A percentile compares a stretch with the other conserved stretches of the same genome.
These are phyloP conservation scores for Paralvinella palmiformis DNA, from an alignment of 1,140 invertebrate genomes.

Conservation along the genomic window DNA sequence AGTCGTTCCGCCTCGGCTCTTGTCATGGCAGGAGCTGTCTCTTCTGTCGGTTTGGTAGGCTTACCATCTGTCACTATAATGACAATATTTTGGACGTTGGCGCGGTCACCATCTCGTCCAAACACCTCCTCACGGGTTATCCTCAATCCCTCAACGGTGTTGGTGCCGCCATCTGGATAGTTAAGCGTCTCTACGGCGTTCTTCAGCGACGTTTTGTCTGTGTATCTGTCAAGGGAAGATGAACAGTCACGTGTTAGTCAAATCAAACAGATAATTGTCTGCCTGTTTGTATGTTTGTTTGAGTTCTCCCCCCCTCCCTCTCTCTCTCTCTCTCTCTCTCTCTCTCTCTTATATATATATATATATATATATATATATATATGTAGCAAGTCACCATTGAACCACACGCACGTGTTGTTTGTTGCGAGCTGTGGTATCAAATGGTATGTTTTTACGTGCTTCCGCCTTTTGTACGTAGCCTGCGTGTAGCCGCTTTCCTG, in stretches of 20 bases:
- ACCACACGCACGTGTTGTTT: no score
- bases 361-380: no score
- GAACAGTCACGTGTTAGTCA: background rate
- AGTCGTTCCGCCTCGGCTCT: background rate
- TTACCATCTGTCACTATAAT: conserved; percentile 33
- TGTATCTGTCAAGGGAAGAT: conserved; percentile 6
- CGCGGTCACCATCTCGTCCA: conserved; percentile 8
- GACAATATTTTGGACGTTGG: conserved; percentile 21
- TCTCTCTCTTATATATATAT: no score
- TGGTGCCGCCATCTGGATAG: conserved; percentile 13
- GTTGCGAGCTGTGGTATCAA: no score
- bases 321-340: no score
- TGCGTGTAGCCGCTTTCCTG: no score
- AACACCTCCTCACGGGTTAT: conserved; percentile 10
- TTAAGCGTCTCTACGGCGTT: background rate
- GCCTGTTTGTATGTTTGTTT: no score
- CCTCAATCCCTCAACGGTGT: conserved; percentile 10
- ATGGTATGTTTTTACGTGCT: no score
- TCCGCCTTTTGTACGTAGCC: no score
- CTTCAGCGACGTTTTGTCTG: background rate
- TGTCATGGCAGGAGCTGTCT: background rate
- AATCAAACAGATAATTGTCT: background rate
- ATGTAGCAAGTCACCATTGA: no score
- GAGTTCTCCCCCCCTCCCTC: background rate
- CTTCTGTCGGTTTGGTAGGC: conserved; percentile 18